Evolutionary conservation across 2,113 vertebrate species (phyloP).

Genomic region (Copsychus sechellarum): DNA sequence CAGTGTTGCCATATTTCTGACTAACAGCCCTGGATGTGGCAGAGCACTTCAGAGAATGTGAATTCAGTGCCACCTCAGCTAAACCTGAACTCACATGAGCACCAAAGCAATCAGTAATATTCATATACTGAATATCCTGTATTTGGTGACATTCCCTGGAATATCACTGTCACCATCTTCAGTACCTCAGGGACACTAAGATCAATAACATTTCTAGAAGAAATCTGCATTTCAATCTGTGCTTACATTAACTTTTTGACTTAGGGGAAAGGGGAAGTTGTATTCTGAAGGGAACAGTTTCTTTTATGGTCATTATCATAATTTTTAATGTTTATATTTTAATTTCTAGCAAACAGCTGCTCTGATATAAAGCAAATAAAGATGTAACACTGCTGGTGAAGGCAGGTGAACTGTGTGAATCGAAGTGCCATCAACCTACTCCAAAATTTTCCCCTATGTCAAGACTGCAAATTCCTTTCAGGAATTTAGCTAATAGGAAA

Average conservation of each 20-base stretch:
- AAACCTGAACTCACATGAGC: background rate
- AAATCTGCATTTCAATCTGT: background rate
- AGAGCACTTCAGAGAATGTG: background rate
- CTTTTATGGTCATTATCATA: background rate
- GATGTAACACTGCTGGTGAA: background rate
- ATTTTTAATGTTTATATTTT: background rate
- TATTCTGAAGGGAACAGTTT: background rate
- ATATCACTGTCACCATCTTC: background rate
- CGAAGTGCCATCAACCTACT: background rate
- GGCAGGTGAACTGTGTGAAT: background rate
- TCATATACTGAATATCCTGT: background rate
- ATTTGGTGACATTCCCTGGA: background rate
- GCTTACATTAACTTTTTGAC: background rate
- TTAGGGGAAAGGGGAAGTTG: background rate
- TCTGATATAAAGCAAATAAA: background rate
- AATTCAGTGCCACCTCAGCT: background rate
- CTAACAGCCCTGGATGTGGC: background rate
- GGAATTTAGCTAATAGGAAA: background rate
- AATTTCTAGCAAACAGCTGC: background rate
- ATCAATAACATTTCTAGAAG: background rate
- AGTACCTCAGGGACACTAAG: background rate
- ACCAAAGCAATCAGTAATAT: background rate
- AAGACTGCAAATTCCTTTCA: background rate
- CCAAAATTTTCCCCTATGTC: background rate
- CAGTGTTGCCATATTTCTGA: background rate